Conservation (phyloP, 2,113 vertebrate genomes). For the Cichladusa arquata region DNA sequence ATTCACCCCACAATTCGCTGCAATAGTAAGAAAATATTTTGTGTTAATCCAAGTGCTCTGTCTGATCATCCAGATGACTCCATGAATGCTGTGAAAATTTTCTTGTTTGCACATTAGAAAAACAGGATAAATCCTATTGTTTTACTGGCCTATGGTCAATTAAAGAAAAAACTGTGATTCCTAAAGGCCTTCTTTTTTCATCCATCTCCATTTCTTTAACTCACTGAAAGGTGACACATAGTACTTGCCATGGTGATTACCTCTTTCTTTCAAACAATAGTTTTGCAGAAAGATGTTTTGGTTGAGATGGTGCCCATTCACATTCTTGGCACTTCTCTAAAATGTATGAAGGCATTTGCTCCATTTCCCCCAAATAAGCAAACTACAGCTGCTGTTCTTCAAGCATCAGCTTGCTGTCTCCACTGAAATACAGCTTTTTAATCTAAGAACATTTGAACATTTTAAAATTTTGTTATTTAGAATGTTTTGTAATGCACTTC, state of each 20-base stretch:
- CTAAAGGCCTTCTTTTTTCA: rapidly evolving
- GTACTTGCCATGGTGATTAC: neutral
- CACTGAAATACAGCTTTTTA: neutral
- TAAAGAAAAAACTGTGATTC: neutral
- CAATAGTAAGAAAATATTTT: neutral
- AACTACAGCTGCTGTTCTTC: neutral
- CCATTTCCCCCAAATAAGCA: neutral
- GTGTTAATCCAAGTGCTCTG: neutral
- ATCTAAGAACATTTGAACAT: neutral
- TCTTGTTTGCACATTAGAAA: neutral
- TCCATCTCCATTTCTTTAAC: neutral
- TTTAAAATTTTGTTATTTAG: neutral
- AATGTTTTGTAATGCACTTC: neutral
- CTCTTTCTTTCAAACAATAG: neutral
- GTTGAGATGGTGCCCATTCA: neutral
- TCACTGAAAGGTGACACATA: neutral
- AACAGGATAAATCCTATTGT: neutral
- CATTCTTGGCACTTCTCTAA: neutral
- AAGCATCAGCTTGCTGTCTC: neutral
- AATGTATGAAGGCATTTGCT: neutral
- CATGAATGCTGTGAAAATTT: neutral
- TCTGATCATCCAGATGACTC: neutral
- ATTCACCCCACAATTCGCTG: neutral
- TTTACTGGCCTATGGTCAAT: neutral
- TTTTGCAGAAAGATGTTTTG: neutral